Conservation (phyloP, 2,797 vertebrate species). For the Gallirallus australis region DNA sequence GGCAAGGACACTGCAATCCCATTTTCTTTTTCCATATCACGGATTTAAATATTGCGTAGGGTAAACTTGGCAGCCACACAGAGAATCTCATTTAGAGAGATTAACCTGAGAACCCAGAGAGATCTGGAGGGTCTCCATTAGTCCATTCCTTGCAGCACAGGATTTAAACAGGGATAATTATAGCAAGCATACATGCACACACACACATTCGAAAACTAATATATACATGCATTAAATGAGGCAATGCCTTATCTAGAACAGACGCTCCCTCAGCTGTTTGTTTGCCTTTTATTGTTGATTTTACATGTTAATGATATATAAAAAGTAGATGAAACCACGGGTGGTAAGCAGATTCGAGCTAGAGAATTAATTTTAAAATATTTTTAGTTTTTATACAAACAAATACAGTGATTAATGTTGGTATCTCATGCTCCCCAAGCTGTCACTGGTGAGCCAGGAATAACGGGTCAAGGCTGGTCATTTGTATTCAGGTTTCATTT, state of each 20-base stretch:
- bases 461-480: background rate
- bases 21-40: conserved; percentile 16
- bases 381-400: conserved; percentile 20
- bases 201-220: background rate
- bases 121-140: conserved; percentile 19
- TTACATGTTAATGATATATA: conserved; percentile 52
- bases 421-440: background rate
- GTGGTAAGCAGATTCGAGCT: conserved; percentile 18
- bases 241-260: conserved; percentile 40
- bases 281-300: conserved; percentile 67
- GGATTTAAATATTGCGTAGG: conserved; percentile 33
- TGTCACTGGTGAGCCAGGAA: conserved; percentile 6
- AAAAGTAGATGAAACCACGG: conserved; percentile 53
- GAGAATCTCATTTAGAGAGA: conserved; percentile 64
- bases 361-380: conserved; percentile 42
- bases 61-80: conserved; percentile 31
- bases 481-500: conserved; percentile 21
- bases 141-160: background rate
- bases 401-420: background rate
- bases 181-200: background rate
- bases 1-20: background rate
- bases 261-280: conserved; percentile 33
- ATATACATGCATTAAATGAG: background rate
- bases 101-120: conserved; percentile 48
- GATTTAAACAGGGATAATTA: conserved; percentile 25